Evolutionary conservation across 1,140 invertebrate species (phyloP), one percentile per base, ranked within the genome.

Genomic region (Neodiprion virginianus): DNA sequence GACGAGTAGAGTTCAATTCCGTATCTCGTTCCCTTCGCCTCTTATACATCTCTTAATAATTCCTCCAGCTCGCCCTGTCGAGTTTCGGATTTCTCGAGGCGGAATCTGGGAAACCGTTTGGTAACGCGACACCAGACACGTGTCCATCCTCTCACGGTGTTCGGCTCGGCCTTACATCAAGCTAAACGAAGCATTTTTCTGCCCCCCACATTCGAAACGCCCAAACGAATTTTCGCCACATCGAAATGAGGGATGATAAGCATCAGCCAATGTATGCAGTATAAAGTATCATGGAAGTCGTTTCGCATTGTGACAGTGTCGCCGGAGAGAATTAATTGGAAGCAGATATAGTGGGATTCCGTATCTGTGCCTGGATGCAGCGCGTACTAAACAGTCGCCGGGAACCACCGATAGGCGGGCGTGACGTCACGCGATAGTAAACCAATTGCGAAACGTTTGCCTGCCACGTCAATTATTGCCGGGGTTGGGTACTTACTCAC

Each of bases 361-460:
- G 76, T 79, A 83, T 80, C 81, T 83, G 76, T 83, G 81, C 76
- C 77, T 76, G 76, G 81, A 80, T 80, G 77, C 81, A 72, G 74
- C 74, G 78, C 81, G 81, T 83, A 74, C 81, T 70, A 76, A 78
- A 21, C 17, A 21, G 17, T 21, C 17, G 17, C 50, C 50, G 50
- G n/a, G 53, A 61, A 14, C n/a, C 53, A 17, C n/a, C 53, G n/a
- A 14, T 61, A 61, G 53, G 53, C n/a, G n/a, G 5, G 28, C 28
- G 81, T 83, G 81, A 83, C 80, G 77, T 83, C 79, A 83, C 75
- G 28, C 73, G 40, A 5, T n/a, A 40, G 28, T 40, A 40, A 40
- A 40, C 28, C 28, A 72, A 74, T 82, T 80, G 78, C 75, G 75
- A 82, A 82, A 83, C 80, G 79, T 40, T 40, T 77, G 78, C 78